Evolutionary conservation across 2,797 vertebrate genomes (phyloP).

Genomic region (Spinus olivaceus): DNA sequence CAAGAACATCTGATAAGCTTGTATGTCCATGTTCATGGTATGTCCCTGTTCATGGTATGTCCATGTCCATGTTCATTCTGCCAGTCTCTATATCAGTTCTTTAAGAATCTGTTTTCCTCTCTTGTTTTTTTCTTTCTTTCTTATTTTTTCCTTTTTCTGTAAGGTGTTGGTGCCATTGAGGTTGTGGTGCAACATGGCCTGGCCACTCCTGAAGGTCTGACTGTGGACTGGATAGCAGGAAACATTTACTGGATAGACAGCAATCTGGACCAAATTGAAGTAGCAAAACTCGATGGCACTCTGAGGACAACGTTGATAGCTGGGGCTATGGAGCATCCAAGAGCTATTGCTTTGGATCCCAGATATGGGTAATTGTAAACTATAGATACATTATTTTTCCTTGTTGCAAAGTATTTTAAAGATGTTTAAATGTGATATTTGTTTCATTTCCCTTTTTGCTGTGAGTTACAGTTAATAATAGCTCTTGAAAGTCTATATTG

Average conservation of each 20-base stretch:
- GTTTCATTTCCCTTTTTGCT: not conserved
- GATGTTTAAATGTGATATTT: not conserved
- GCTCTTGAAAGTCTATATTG: not conserved
- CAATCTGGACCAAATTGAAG: constrained; percentile 98
- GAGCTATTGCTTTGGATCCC: constrained; percentile 95
- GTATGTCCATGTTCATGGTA: not conserved
- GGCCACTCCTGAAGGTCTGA: constrained; percentile 95
- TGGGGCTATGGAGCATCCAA: constrained; percentile 96
- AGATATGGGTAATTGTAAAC: constrained; percentile 85
- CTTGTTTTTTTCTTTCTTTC: not conserved
- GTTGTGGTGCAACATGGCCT: constrained; percentile 95
- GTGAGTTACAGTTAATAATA: not conserved
- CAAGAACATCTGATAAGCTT: not conserved
- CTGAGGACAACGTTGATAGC: constrained; percentile 93
- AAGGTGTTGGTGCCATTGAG: constrained; percentile 92
- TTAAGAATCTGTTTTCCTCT: not conserved
- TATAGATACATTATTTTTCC: not conserved
- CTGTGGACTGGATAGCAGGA: constrained; percentile 96
- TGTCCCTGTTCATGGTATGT: not conserved
- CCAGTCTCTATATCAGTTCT: not conserved
- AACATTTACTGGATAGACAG: constrained; percentile 99
- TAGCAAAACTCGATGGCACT: constrained; percentile 91
- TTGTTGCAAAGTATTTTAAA: not conserved
- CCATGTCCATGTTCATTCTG: not conserved
- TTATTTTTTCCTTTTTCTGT: not conserved